Evolutionary conservation across 2,113 vertebrate genomes (phyloP).

Genomic region (Protomyctophum bolini): DNA sequence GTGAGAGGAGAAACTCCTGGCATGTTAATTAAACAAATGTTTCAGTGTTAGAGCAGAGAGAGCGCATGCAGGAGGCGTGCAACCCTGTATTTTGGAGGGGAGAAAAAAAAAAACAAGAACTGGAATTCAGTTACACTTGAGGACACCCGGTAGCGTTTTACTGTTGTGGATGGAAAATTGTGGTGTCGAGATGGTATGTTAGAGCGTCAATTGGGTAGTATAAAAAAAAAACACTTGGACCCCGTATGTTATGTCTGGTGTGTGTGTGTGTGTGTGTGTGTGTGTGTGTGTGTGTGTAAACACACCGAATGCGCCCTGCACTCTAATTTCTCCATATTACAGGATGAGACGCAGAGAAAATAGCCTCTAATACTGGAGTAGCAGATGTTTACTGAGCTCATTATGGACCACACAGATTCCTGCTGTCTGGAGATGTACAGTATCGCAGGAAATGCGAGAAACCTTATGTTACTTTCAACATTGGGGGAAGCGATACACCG

Average conservation of each 20-base stretch:
- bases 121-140: conserved; percentile 30
- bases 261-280: conserved; percentile 17
- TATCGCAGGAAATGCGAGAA: conserved; percentile 5
- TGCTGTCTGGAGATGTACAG: conserved; percentile 30
- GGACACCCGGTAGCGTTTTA: conserved; percentile 71
- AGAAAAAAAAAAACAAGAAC: not conserved
- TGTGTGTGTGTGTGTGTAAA: conserved; percentile 63
- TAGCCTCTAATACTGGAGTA: conserved; percentile 71
- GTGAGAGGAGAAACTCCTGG: conserved; percentile 27
- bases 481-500: not conserved
- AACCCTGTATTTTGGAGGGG: conserved; percentile 25
- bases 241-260: conserved; percentile 73
- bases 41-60: conserved; percentile 20
- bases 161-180: conserved; percentile 75
- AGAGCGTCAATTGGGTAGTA: conserved; percentile 66
- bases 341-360: conserved; percentile 74
- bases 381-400: conserved; percentile 75
- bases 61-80: not conserved
- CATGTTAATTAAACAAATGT: conserved; percentile 27
- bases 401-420: conserved; percentile 74
- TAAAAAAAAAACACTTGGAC: conserved; percentile 73
- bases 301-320: conserved; percentile 63
- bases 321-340: conserved; percentile 79
- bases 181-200: conserved; percentile 73
- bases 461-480: conserved; percentile 20